Conservation (phyloP, 2,888 invertebrate species). For the Andrena dorsata region DNA sequence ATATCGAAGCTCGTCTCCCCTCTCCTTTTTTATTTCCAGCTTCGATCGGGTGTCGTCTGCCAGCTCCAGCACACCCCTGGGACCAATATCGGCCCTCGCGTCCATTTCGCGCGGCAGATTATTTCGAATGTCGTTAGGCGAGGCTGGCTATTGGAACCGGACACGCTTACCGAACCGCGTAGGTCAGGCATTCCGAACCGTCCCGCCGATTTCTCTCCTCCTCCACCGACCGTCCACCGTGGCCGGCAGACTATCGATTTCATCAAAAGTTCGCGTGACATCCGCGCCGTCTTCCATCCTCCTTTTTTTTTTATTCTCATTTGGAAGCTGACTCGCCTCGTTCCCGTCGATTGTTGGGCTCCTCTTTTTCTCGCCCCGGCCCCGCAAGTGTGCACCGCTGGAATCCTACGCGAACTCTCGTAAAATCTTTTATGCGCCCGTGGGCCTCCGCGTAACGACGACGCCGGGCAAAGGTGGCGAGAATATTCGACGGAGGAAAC, state of each 20-base stretch:
- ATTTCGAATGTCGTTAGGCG: constrained; percentile 70
- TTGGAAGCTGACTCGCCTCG: background rate
- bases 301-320: background rate
- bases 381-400: constrained; percentile 3
- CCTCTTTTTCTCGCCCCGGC: background rate
- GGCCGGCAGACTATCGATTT: constrained; percentile 60
- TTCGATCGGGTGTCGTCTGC: constrained; percentile 57
- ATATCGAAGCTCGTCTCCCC: constrained; percentile 26
- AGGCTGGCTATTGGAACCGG: constrained; percentile 32
- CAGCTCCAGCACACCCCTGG: constrained; percentile 61
- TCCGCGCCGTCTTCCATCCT: background rate
- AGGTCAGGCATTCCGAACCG: constrained; percentile 51
- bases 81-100: constrained; percentile 70
- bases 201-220: background rate
- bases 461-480: constrained; percentile 38
- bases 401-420: constrained; percentile 45
- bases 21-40: constrained; percentile 1
- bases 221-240: constrained; percentile 30
- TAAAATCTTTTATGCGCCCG: constrained; percentile 55
- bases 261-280: constrained; percentile 52
- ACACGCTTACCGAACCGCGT: constrained; percentile 55
- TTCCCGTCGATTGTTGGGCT: background rate
- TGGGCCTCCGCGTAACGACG: constrained; percentile 36
- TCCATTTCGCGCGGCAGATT: constrained; percentile 70
- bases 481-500: constrained; percentile 46